These are phyloP conservation scores for Lagopus leucura DNA, from an alignment of 2,113 vertebrate species.

Conservation along the genomic window DNA sequence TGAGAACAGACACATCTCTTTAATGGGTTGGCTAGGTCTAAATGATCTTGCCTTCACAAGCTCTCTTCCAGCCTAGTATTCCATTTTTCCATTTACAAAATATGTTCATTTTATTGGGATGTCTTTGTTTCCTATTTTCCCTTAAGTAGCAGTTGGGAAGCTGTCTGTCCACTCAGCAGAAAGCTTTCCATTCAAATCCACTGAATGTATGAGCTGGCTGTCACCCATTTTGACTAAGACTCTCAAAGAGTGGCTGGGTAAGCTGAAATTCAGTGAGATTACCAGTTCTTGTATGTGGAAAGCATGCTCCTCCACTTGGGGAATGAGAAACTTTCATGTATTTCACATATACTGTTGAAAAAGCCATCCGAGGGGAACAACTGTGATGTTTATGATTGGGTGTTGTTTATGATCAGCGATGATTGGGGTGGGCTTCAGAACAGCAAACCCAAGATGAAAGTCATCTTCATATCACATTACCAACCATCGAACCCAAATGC, in stretches of 20 bases:
- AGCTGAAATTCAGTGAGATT: background rate
- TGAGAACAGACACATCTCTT: background rate
- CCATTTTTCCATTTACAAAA: background rate
- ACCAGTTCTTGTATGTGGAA: background rate
- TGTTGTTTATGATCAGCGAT: background rate
- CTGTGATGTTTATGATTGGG: background rate
- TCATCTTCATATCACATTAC: conserved; percentile 26
- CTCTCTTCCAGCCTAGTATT: background rate
- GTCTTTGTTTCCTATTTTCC: background rate
- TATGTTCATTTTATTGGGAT: background rate
- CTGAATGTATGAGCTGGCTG: background rate
- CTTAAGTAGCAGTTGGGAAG: background rate
- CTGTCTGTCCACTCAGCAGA: conserved; percentile 7
- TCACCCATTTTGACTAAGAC: background rate
- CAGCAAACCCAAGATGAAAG: background rate
- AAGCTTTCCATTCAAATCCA: background rate
- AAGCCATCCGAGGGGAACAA: background rate
- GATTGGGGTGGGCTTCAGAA: background rate
- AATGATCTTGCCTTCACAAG: background rate
- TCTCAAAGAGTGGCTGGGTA: background rate
- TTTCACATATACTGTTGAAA: background rate
- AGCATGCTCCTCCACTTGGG: background rate
- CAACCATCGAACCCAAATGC: background rate
- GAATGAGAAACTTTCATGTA: background rate
- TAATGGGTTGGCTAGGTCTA: background rate